Evolutionary conservation across 1,140 invertebrate genomes (phyloP), one percentile per base, ranked within the genome.

Genomic region (Penaeus japonicus): DNA sequence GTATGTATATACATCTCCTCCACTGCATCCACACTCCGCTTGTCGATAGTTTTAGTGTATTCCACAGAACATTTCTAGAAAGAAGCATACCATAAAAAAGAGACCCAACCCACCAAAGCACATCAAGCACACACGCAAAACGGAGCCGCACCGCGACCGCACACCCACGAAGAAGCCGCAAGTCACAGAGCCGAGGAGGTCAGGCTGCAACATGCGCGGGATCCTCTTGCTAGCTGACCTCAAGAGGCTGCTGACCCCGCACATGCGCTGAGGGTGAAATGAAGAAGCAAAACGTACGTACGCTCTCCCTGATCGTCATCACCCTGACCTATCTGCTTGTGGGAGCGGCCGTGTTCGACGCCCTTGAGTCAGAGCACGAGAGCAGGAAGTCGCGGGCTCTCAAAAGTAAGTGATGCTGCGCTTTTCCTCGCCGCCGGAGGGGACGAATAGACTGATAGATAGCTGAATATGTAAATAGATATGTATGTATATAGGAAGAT

Each of bases 251-350:
- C 80, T 88, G 86, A 88, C 86, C 86, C 86, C 86, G 86, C 86
- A 81, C 86, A 82, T 84, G 86, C 86, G 86, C 80, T 83, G 86
- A 83, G 86, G 86, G 86, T 90, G 91, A 85, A 47, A 99, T 99
- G 99, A 99, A 99, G 95, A 96, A 97, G 92, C 99, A 99, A 95
- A 99, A 99, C 95, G 97, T 99, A 91, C 96, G 99, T 92, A 99
- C 99, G 91, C 94, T 99, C 92, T 99, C 98, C 85, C 95, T 99
- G 91, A 99, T 99, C 92, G 98, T 99, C 90, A 98, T 97, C 93
- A 99, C 98, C 89, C 98, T 99, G 93, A 99, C 98, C 77, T 99
- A 99, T 94, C 95, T 99, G 91, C 95, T 99, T 90, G 96, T 99
- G 91, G 99, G 99, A 91, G 99, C 99, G 84, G 98, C 99, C 73